Percentiles rank a stretch among this genome's conserved stretches.
These are phyloP conservation scores for Dinomys branickii DNA, from an alignment of 2,113 vertebrate genomes.

Conservation along the genomic window DNA sequence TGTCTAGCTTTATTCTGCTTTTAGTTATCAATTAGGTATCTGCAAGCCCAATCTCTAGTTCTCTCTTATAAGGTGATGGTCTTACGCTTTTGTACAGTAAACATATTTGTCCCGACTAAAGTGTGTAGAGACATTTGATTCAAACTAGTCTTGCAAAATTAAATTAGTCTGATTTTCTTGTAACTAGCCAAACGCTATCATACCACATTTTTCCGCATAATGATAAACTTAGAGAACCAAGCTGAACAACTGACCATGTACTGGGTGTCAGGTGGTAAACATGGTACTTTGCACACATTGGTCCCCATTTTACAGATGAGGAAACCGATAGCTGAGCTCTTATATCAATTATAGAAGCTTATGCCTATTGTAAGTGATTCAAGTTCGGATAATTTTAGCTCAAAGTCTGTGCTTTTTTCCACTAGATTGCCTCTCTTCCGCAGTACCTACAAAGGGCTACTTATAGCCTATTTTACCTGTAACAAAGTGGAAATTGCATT, in stretches of 20 bases:
- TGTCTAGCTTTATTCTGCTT: neutral
- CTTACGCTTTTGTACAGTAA: neutral
- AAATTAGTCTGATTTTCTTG: neutral
- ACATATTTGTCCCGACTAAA: neutral
- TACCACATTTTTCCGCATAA: neutral
- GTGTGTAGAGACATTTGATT: neutral
- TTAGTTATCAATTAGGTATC: neutral
- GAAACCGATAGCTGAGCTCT: slow-evolving; percentile 4
- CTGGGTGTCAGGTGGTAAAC: neutral
- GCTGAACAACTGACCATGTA: neutral
- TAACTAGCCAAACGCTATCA: neutral
- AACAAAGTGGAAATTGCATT: slow-evolving; percentile 55
- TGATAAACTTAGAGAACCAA: neutral
- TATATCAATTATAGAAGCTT: neutral
- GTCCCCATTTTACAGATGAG: slow-evolving; percentile 20
- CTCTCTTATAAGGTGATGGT: neutral
- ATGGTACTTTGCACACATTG: neutral
- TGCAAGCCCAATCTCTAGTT: no score
- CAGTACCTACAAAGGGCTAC: slow-evolving; percentile 51
- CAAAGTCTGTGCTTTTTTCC: neutral
- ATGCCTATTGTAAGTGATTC: neutral
- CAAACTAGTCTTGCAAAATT: neutral
- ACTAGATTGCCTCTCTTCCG: neutral
- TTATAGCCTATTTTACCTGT: slow-evolving; percentile 24
- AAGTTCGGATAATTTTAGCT: slow-evolving; percentile 54